A percentile compares a stretch with the other conserved stretches of the same genome.
Conservation (phyloP, 2,888 invertebrate species). For the Pelosia muscerda region DNA sequence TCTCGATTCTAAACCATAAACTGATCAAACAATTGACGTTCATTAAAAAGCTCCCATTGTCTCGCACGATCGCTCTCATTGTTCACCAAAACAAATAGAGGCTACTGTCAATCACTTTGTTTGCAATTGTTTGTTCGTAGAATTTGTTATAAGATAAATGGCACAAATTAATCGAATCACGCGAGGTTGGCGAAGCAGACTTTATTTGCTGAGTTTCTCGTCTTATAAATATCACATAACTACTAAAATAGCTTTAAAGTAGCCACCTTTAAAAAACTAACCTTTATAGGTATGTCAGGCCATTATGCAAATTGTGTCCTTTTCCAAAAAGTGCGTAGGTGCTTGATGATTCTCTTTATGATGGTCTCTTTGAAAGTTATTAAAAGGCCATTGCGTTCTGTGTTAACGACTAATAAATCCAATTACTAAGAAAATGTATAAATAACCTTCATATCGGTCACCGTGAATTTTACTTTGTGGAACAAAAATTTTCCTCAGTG, state of each 20-base stretch:
- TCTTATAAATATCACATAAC: neutral
- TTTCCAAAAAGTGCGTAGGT: neutral
- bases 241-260: too few relatives aligned
- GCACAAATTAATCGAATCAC: neutral
- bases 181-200: neutral
- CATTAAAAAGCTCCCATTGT: neutral
- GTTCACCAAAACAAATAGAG: neutral
- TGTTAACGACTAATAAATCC: neutral
- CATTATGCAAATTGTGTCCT: neutral
- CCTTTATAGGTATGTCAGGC: neutral
- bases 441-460: neutral
- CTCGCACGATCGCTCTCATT: neutral
- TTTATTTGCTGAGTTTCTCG: neutral
- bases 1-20: neutral
- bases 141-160: neutral
- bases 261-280: neutral
- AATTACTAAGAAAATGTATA: neutral
- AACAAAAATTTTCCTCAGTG: too few relatives aligned
- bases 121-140: neutral
- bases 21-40: slow-evolving; percentile 8
- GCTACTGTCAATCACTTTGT: neutral
- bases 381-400: neutral
- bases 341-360: too few relatives aligned
- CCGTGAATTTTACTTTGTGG: too few relatives aligned
- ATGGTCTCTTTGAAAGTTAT: neutral